phyloP scores from a whole-genome alignment of 2,888 invertebrate species.

The Hydroisotoma schaefferi region DNA sequence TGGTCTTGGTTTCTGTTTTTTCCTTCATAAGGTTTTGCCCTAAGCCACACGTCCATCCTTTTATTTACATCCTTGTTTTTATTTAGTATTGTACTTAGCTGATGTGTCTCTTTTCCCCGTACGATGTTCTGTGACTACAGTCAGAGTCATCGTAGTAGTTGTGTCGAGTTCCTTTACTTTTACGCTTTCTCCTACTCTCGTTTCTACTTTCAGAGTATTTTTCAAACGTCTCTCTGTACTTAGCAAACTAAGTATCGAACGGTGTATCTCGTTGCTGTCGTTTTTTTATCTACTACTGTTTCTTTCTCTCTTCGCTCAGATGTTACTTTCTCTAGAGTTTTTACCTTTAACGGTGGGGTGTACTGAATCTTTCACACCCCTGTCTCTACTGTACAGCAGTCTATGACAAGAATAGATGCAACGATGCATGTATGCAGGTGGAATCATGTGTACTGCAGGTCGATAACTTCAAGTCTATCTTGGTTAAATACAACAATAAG shows the following conservation, averaged over 20 bases:
- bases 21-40: background rate
- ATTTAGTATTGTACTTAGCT: no score
- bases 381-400: no score
- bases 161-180: slow-evolving; percentile 13
- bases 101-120: no score
- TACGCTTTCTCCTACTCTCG: slow-evolving; percentile 4
- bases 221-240: background rate
- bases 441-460: no score
- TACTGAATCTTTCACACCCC: no score
- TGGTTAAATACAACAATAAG: no score
- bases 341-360: no score
- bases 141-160: background rate
- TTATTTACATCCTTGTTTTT: slow-evolving; percentile 15
- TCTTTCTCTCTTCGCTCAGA: background rate
- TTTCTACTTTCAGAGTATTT: background rate
- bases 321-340: background rate
- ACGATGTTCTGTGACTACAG: no score
- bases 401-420: no score
- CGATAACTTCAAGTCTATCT: no score
- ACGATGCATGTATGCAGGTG: no score
- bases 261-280: background rate
- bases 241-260: slow-evolving; percentile 2
- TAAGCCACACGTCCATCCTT: slow-evolving; percentile 14
- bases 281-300: background rate
- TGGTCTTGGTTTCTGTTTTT: background rate